phyloP scores from a whole-genome alignment of 2,888 invertebrate species.

The Griposia aprilina region DNA sequence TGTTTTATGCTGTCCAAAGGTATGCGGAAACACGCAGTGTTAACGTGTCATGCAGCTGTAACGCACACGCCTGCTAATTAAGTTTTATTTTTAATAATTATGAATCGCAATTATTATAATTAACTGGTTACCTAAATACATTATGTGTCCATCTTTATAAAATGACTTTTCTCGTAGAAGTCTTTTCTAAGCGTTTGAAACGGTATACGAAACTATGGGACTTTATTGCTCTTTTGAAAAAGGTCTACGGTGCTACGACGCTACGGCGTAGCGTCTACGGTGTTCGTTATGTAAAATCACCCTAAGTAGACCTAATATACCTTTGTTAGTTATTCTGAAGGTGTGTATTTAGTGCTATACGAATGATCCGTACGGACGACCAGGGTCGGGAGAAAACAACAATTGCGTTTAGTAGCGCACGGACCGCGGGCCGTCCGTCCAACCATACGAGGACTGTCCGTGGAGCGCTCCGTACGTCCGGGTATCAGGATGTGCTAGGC shows the following conservation, averaged over 20 bases:
- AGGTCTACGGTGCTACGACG: constrained; percentile 55
- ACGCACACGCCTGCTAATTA: background rate
- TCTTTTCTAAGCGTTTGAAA: background rate
- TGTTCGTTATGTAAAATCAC: constrained; percentile 3
- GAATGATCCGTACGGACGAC: background rate
- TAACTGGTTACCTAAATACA: background rate
- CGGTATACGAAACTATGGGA: background rate
- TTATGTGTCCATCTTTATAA: background rate
- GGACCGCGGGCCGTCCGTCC: background rate
- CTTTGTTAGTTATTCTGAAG: constrained; percentile 25
- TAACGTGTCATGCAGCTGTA: constrained; percentile 28
- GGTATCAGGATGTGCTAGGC: too few species aligned
- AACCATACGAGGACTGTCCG: background rate
- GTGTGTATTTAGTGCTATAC: background rate
- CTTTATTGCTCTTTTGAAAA: background rate
- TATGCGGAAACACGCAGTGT: constrained; percentile 43
- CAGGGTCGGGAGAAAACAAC: background rate
- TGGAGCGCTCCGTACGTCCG: too few species aligned
- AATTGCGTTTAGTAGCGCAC: background rate
- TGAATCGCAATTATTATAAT: constrained; percentile 13
- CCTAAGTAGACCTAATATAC: constrained; percentile 1
- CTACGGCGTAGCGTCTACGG: constrained; percentile 65
- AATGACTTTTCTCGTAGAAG: too few species aligned
- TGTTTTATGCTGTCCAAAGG: constrained; percentile 51
- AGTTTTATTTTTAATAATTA: constrained; percentile 23